Conservation (phyloP, 2,113 vertebrate species). For the Syngnathus typhle region DNA sequence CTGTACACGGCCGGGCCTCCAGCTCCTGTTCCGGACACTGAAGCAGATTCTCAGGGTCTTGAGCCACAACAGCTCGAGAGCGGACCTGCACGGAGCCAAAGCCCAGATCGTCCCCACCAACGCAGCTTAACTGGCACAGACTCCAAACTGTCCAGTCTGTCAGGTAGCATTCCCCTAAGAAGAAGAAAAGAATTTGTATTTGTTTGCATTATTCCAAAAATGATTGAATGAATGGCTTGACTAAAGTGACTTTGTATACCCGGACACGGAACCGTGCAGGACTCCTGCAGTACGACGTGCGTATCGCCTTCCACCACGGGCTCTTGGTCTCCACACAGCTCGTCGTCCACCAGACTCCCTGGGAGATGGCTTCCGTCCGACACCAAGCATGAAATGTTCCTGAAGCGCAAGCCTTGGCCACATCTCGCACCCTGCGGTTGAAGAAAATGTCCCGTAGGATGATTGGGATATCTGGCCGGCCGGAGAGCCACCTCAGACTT, state of each 20-base stretch:
- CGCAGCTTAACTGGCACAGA: conserved; percentile 86
- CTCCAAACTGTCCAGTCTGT: conserved; percentile 94
- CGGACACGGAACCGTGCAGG: conserved; percentile 89
- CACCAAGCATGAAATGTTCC: conserved; percentile 93
- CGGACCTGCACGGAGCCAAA: conserved; percentile 90
- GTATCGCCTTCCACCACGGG: conserved; percentile 78
- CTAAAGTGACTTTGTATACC: conserved; percentile 49
- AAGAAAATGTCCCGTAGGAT: not conserved
- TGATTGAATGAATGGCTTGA: too few relatives aligned
- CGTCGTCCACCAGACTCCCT: conserved; percentile 81
- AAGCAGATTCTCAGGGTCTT: conserved; percentile 88
- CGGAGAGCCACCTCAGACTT: conserved; percentile 78
- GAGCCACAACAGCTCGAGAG: conserved; percentile 84
- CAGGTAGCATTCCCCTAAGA: conserved; percentile 87
- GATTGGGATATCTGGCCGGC: not conserved
- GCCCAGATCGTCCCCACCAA: conserved; percentile 84
- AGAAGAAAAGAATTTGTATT: not conserved
- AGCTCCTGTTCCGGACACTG: conserved; percentile 89
- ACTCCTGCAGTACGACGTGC: conserved; percentile 78
- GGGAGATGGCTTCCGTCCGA: conserved; percentile 79
- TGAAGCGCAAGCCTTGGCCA: conserved; percentile 82
- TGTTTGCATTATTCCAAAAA: too few relatives aligned
- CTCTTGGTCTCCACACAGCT: conserved; percentile 84
- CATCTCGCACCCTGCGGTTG: conserved; percentile 76
- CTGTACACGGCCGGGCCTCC: conserved; percentile 84